These are phyloP conservation scores for Sisyra nigra DNA, from an alignment of 2,888 invertebrate genomes.

Conservation along the genomic window DNA sequence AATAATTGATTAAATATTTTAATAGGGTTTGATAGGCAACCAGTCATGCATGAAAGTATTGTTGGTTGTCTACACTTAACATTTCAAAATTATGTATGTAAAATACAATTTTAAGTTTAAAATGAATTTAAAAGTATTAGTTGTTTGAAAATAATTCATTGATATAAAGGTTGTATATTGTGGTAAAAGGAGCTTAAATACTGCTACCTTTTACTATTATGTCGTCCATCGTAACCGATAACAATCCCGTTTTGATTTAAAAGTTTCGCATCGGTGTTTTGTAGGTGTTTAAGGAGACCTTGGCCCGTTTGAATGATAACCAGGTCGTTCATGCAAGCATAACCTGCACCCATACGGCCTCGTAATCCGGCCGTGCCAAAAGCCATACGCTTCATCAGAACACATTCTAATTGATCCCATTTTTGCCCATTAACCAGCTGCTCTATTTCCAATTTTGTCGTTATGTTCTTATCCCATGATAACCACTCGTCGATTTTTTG, in stretches of 20 bases:
- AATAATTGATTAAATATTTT: not conserved
- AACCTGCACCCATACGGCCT: constrained; percentile 86
- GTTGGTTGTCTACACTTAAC: too few relatives aligned
- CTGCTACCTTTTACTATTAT: constrained; percentile 73
- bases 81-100: too few relatives aligned
- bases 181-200: too few relatives aligned
- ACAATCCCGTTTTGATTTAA: constrained; percentile 57
- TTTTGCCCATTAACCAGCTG: constrained; percentile 36
- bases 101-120: too few relatives aligned
- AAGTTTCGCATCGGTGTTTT: constrained; percentile 36
- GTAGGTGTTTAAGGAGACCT: constrained; percentile 66
- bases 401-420: constrained; percentile 39
- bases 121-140: too few relatives aligned
- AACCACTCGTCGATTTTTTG: constrained; percentile 56
- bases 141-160: not conserved
- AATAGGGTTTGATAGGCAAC: not conserved
- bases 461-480: constrained; percentile 56
- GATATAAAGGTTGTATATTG: too few relatives aligned
- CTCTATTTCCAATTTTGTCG: constrained; percentile 44
- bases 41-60: too few relatives aligned
- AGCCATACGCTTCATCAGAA: constrained; percentile 53
- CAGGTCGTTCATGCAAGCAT: constrained; percentile 88
- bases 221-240: constrained; percentile 82
- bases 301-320: constrained; percentile 89
- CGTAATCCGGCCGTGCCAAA: constrained; percentile 93